Evolutionary conservation across 2,113 vertebrate genomes (phyloP).

Genomic region (Gadus chalcogrammus): DNA sequence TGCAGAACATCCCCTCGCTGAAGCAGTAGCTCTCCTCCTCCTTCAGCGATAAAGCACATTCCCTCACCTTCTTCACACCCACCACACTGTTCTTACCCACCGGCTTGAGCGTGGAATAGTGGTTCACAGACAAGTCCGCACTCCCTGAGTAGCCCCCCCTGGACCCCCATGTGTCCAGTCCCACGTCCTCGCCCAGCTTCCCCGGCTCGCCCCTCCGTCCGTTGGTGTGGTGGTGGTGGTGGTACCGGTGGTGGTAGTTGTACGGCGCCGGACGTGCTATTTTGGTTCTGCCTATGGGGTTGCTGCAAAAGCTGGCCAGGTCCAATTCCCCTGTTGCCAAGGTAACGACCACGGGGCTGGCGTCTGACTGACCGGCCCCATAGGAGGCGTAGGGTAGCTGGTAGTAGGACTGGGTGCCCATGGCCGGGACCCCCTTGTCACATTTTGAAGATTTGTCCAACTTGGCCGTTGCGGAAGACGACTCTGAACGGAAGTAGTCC

Average conservation of each 20-base stretch:
- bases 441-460: conserved; percentile 77
- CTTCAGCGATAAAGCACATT: conserved; percentile 77
- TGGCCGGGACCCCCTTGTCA: conserved; percentile 75
- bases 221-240: conserved; percentile 68
- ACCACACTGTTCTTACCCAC: conserved; percentile 67
- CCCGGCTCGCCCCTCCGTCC: conserved; percentile 68
- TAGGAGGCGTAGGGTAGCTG: conserved; percentile 74
- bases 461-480: conserved; percentile 68
- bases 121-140: conserved; percentile 72
- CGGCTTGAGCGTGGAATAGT: conserved; percentile 74
- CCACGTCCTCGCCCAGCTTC: conserved; percentile 73
- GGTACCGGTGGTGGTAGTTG: conserved; percentile 72
- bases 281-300: conserved; percentile 74
- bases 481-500: conserved; percentile 89
- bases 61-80: conserved; percentile 73
- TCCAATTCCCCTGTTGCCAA: conserved; percentile 80
- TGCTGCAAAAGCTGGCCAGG: conserved; percentile 76
- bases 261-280: conserved; percentile 74
- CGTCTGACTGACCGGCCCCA: conserved; percentile 70
- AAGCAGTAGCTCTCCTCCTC: conserved; percentile 78
- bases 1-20: conserved; percentile 74
- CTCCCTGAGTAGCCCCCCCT: conserved; percentile 77
- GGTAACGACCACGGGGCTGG: conserved; percentile 78
- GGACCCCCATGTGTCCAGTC: conserved; percentile 74
- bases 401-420: conserved; percentile 76